Evolutionary conservation across 2,888 invertebrate species (phyloP).

Genomic region (Meandrusa payeni): DNA sequence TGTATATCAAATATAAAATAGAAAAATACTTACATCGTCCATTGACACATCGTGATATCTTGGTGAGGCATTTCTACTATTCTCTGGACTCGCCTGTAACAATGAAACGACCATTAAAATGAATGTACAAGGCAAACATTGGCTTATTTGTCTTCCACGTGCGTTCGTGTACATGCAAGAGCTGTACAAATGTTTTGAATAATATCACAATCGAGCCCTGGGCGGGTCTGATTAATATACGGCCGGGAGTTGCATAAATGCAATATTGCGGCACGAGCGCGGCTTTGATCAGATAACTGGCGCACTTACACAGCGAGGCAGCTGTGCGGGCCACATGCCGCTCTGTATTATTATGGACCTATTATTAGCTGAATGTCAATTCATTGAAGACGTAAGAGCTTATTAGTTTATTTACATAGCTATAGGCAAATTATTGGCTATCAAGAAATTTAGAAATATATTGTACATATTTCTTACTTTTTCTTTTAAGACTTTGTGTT

Average conservation of each 20-base stretch:
- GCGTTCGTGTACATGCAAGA: background rate
- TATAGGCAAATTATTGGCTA: background rate
- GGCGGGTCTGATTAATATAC: conserved; percentile 14
- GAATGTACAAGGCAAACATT: conserved; percentile 2
- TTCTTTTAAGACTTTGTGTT: too few species aligned
- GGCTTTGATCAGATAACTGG: conserved; percentile 23
- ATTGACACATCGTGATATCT: conserved; percentile 73
- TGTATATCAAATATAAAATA: conserved; percentile 14
- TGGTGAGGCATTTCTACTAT: conserved; percentile 75
- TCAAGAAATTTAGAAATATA: background rate
- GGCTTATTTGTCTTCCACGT: conserved; percentile 3
- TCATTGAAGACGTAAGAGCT: conserved; percentile 7
- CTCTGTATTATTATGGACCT: conserved; percentile 14
- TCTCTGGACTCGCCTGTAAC: conserved; percentile 76
- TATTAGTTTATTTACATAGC: conserved; percentile 5
- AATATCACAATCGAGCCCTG: conserved; percentile 5
- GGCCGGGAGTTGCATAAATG: conserved; percentile 11
- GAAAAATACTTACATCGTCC: conserved; percentile 66
- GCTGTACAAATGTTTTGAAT: conserved; percentile 12
- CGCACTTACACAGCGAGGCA: conserved; percentile 15
- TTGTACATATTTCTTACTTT: too few species aligned
- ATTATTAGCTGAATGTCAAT: conserved; percentile 22
- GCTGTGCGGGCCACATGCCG: conserved; percentile 22
- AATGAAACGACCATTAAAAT: conserved; percentile 34
- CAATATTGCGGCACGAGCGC: conserved; percentile 21